Evolutionary conservation across 2,888 invertebrate genomes (phyloP).

Genomic region (Phortica magna): DNA sequence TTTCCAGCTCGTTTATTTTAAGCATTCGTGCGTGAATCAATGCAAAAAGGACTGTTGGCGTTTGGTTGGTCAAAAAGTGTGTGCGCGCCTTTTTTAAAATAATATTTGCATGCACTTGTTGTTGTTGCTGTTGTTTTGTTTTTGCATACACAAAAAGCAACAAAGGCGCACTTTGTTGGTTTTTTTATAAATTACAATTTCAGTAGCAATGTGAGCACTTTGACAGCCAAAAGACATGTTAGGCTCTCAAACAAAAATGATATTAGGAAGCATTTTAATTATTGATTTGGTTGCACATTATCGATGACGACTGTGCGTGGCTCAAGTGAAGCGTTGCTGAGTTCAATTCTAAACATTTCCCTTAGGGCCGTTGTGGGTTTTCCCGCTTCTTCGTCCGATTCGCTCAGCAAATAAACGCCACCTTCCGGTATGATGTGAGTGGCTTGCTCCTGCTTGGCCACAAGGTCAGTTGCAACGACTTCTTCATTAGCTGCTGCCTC

Average conservation of each 20-base stretch:
- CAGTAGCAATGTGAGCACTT: too few species aligned
- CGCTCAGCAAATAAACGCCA: too few species aligned
- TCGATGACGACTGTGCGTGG: background rate
- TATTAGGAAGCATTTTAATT: background rate
- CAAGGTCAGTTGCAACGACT: too few species aligned
- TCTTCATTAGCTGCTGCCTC: too few species aligned
- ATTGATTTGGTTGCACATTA: background rate
- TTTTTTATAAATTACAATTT: too few species aligned
- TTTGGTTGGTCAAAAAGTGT: slow-evolving; percentile 40
- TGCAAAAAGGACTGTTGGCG: slow-evolving; percentile 50
- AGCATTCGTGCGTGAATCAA: slow-evolving; percentile 75
- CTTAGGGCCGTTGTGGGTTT: too few species aligned
- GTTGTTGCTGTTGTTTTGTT: slow-evolving; percentile 8
- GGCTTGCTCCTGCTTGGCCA: too few species aligned
- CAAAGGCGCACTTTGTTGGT: too few species aligned
- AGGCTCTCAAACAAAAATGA: background rate
- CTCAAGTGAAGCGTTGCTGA: background rate
- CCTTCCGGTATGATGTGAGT: too few species aligned
- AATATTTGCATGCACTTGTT: slow-evolving; percentile 27
- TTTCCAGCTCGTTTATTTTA: slow-evolving; percentile 75
- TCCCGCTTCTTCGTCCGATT: too few species aligned
- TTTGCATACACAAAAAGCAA: background rate
- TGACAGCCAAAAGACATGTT: background rate
- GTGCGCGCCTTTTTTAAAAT: slow-evolving; percentile 35
- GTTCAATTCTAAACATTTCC: background rate